A percentile compares a stretch with the other conserved stretches of the same genome.
These are phyloP conservation scores for Phenganax marumi DNA, from an alignment of 92 coral and sea anemone genomes.

Conservation along the genomic window DNA sequence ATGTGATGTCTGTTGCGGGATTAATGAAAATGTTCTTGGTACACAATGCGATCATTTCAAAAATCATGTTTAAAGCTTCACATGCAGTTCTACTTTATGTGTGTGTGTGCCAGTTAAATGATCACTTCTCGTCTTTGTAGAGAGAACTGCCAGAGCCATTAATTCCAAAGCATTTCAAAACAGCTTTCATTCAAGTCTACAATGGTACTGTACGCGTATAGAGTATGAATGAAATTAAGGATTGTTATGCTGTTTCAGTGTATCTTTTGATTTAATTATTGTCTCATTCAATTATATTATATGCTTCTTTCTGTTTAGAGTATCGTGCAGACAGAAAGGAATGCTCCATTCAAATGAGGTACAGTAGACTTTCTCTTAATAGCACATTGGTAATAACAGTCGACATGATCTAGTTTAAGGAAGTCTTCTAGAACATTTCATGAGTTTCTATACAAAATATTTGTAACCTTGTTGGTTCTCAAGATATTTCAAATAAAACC, in stretches of 20 bases:
- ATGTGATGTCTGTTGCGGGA: slow-evolving; percentile 94
- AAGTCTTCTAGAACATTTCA: too few relatives aligned
- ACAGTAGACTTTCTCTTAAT: background rate
- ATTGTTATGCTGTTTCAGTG: background rate
- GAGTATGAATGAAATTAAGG: background rate
- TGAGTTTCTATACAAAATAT: too few relatives aligned
- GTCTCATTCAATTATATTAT: background rate
- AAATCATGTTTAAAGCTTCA: too few relatives aligned
- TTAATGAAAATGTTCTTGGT: slow-evolving; percentile 89
- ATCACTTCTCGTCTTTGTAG: slow-evolving; percentile 45
- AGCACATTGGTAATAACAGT: too few relatives aligned
- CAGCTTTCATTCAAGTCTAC: slow-evolving; percentile 76
- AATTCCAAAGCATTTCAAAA: slow-evolving; percentile 73
- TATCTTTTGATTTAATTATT: background rate
- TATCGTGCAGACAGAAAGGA: slow-evolving; percentile 21
- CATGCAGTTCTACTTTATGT: background rate
- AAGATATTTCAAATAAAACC: too few relatives aligned
- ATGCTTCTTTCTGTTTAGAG: slow-evolving; percentile 1
- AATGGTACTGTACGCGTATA: slow-evolving; percentile 53
- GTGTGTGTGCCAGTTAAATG: background rate
- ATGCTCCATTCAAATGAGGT: slow-evolving; percentile 33
- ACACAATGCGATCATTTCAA: slow-evolving; percentile 17
- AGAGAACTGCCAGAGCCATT: slow-evolving; percentile 98
- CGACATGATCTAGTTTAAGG: too few relatives aligned
- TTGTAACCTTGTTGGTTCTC: too few relatives aligned